Base-by-base conservation (phyloP, 2,797 vertebrate genomes). In the Acrossocheilus fasciatus region DNA sequence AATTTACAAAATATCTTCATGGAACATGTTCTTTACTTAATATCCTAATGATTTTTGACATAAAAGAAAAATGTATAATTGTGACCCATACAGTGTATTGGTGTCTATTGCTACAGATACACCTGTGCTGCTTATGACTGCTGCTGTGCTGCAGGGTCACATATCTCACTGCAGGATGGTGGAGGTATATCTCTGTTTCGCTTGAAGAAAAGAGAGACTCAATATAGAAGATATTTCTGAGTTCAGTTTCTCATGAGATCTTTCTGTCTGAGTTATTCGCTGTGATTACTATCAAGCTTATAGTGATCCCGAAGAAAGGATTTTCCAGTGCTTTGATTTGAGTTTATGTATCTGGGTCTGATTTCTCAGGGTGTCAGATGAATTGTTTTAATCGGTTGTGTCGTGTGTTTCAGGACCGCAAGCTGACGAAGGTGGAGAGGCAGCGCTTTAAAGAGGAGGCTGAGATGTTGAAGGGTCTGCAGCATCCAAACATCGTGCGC, bases 381-480 rank as follows among this genome's bases (percentile, higher is more conserved):
- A 6, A 45, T 6, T 45, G 41, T n/a, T 73, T 43, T 45, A n/a
- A 45, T 8, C 4, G 14, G 26, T 15, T 3, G 8, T 45, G 70
- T 66, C 43, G 36, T 76, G 20, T 76, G 30, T 85, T 6, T 54
- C 50, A 99, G 98, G 98, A 99, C 91, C 97, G 98, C 81, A 99
- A 99, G 91, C 96, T 99, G 92, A 96, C 97, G 9, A 99, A 99
- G 92, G 93, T 96, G 82, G 98, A 99, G 93, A 94, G 98, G 57
- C 98, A 99, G 88, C 95, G 98, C 78, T 99, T 99, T 91, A 99
- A 99, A 92, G 98, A 99, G 91, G 98, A 99, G 94, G 98, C 98
- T 0, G 98, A 99, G 91, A 99, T 99, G 98, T 83, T 99, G 86
- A 99, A 99, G 92, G 98, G 98, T 66, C 96, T 99, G 6, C 98